These are phyloP conservation scores for Lumbricus terrestris DNA, from an alignment of 2,888 invertebrate genomes.

Conservation along the genomic window DNA sequence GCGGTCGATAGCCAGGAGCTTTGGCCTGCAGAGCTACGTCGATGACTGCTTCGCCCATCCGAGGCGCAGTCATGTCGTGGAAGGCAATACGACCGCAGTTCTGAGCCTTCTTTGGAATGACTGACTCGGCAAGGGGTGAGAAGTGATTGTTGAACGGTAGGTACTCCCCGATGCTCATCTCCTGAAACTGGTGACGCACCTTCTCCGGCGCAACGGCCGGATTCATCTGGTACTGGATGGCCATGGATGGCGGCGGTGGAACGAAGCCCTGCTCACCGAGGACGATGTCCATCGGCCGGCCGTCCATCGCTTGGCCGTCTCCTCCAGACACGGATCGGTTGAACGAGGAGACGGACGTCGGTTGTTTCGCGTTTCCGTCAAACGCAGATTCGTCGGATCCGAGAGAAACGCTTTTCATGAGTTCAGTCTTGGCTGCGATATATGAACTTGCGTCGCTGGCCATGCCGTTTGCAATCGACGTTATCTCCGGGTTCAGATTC, in stretches of 20 bases:
- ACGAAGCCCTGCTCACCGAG: slow-evolving; percentile 44
- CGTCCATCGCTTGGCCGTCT: neutral
- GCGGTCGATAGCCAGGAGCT: slow-evolving; percentile 59
- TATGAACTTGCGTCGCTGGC: neutral
- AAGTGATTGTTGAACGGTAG: slow-evolving; percentile 83
- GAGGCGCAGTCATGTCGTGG: slow-evolving; percentile 33
- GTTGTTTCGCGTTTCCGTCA: neutral
- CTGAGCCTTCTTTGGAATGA: slow-evolving; percentile 68
- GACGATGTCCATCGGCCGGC: slow-evolving; percentile 46
- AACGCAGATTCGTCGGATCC: neutral
- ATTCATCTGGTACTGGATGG: neutral
- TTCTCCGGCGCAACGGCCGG: neutral
- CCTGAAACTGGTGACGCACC: slow-evolving; percentile 21
- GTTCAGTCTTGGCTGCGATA: neutral
- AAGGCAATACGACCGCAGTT: slow-evolving; percentile 66
- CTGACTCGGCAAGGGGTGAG: slow-evolving; percentile 56
- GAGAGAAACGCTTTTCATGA: neutral
- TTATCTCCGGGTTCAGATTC: neutral
- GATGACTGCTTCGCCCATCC: slow-evolving; percentile 31
- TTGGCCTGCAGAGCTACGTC: slow-evolving; percentile 55
- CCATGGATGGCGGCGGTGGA: neutral
- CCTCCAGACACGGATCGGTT: neutral
- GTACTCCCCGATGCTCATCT: slow-evolving; percentile 70
- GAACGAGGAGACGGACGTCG: neutral
- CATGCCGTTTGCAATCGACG: neutral